Evolutionary conservation across 1,140 invertebrate genomes (phyloP).

Genomic region (Drosophila littoralis): DNA sequence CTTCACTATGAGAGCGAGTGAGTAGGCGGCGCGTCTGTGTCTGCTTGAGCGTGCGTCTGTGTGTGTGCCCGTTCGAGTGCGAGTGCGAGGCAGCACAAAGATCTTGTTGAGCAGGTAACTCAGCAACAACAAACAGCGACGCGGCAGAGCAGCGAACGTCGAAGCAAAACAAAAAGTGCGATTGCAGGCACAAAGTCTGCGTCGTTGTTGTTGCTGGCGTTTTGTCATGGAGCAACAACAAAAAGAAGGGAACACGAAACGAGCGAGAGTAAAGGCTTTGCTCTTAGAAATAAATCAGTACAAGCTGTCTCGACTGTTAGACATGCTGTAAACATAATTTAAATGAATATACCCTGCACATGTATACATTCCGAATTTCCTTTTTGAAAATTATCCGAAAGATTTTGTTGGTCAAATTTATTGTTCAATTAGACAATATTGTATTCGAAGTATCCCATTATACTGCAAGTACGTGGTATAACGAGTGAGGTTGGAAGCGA

Average conservation of each 20-base stretch:
- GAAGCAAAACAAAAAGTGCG: slow-evolving; percentile 78
- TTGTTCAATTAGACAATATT: too few species aligned
- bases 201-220: slow-evolving; percentile 31
- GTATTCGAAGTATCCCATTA: too few species aligned
- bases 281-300: slow-evolving; percentile 31
- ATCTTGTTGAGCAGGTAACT: slow-evolving; percentile 75
- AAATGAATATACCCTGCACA: not conserved
- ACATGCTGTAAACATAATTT: slow-evolving; percentile 7
- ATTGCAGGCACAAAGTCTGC: slow-evolving; percentile 57
- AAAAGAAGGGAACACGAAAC: slow-evolving; percentile 21
- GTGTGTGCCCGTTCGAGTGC: slow-evolving; percentile 12
- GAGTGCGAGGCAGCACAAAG: slow-evolving; percentile 62
- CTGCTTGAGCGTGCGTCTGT: slow-evolving; percentile 3
- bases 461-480: not conserved
- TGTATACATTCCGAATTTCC: too few species aligned
- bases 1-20: slow-evolving; percentile 59
- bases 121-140: slow-evolving; percentile 52
- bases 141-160: slow-evolving; percentile 63
- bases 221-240: not conserved
- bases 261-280: slow-evolving; percentile 7
- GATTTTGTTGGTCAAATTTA: too few species aligned
- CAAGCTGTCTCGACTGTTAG: not conserved
- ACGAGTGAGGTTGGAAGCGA: not conserved
- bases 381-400: too few species aligned
- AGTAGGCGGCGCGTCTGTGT: slow-evolving; percentile 37